Evolutionary conservation across 2,113 vertebrate species (phyloP).

Genomic region (Microtus pennsylvanicus): DNA sequence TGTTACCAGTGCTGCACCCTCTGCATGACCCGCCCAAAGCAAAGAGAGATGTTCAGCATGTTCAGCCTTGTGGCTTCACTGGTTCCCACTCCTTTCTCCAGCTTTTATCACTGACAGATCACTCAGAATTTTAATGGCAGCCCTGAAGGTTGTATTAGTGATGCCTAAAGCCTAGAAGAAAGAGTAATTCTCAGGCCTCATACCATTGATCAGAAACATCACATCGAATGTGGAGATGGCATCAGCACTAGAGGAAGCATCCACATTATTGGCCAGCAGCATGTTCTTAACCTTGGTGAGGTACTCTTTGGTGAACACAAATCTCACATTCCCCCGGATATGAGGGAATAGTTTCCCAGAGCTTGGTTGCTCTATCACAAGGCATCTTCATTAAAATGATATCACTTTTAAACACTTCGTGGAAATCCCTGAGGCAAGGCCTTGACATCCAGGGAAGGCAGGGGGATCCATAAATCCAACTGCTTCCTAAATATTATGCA

Average conservation of each 20-base stretch:
- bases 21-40: neutral
- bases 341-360: neutral
- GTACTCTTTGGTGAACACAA: neutral
- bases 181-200: neutral
- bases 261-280: neutral
- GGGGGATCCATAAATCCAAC: slow-evolving; percentile 98
- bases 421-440: slow-evolving; percentile 99
- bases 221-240: fast-evolving
- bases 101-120: neutral
- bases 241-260: neutral
- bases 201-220: neutral
- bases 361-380: neutral
- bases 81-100: neutral
- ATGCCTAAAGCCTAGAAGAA: neutral
- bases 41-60: neutral
- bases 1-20: fast-evolving
- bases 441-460: slow-evolving; percentile 99
- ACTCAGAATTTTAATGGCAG: too few species aligned
- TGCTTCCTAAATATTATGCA: slow-evolving; percentile 99
- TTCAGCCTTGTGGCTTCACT: neutral
- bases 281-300: neutral
- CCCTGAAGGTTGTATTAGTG: neutral
- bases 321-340: neutral
- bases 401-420: slow-evolving; percentile 97
- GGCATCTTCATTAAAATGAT: slow-evolving; percentile 62